Percentiles rank a stretch among this genome's conserved stretches.
Evolutionary conservation across 64 coral and sea anemone species (phyloP).

Genomic region (Orbicella faveolata): DNA sequence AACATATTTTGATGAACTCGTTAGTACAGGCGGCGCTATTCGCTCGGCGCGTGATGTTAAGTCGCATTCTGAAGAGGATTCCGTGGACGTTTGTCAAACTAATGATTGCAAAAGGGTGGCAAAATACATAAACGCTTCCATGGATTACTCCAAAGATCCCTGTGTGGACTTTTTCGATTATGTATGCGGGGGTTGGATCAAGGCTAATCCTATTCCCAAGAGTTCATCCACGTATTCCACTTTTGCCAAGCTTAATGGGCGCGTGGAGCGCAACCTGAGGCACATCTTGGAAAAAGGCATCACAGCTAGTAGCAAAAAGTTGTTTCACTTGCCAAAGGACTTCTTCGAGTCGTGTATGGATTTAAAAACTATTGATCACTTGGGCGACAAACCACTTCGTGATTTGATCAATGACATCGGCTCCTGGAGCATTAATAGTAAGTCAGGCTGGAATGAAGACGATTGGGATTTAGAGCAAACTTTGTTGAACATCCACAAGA

Average conservation of each 20-base stretch:
- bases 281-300: conserved; percentile 69
- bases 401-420: conserved; percentile 81
- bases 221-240: conserved; percentile 92
- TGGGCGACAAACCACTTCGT: conserved; percentile 53
- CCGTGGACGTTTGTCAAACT: conserved; percentile 54
- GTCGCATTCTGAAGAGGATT: not conserved
- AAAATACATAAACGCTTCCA: conserved; percentile 70
- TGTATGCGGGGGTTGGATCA: conserved; percentile 83
- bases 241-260: conserved; percentile 86
- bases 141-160: conserved; percentile 69
- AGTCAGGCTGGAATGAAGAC: conserved; percentile 68
- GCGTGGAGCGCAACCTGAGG: conserved; percentile 72
- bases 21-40: conserved; percentile 88
- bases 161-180: conserved; percentile 86
- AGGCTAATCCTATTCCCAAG: conserved; percentile 80
- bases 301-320: conserved; percentile 36
- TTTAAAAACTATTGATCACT: conserved; percentile 68
- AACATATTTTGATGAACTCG: conserved; percentile 93
- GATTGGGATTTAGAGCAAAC: conserved; percentile 64
- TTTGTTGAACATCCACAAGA: conserved; percentile 77
- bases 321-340: conserved; percentile 63
- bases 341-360: conserved; percentile 94
- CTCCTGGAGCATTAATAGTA: conserved; percentile 66
- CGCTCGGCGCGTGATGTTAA: conserved; percentile 63
- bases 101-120: conserved; percentile 68